phyloP scores from a whole-genome alignment of 2,888 invertebrate species.

The Drosophila heteroneura region DNA sequence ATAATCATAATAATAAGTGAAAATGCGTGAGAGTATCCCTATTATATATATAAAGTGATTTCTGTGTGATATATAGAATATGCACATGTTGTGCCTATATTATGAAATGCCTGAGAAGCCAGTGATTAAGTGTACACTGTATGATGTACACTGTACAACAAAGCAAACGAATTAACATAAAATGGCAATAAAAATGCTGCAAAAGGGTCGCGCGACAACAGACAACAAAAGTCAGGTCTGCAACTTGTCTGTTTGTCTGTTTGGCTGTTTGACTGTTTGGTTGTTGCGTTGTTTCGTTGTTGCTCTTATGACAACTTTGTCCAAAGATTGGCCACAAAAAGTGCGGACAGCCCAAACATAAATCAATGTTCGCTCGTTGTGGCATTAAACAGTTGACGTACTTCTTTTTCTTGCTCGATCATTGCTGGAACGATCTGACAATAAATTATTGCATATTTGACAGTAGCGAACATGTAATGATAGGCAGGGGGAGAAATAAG shows the following conservation, averaged over 20 bases:
- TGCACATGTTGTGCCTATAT: slow-evolving; percentile 34
- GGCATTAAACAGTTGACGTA: slow-evolving; percentile 62
- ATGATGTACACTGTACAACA: slow-evolving; percentile 12
- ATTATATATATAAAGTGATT: slow-evolving; percentile 9
- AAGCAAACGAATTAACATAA: slow-evolving; percentile 61
- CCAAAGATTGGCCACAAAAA: slow-evolving; percentile 65
- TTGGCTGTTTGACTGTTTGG: slow-evolving; percentile 4
- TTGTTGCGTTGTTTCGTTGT: slow-evolving; percentile 41
- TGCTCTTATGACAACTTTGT: slow-evolving; percentile 80
- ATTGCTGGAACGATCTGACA: slow-evolving; percentile 66
- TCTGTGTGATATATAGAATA: slow-evolving; percentile 35
- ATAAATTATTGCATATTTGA: slow-evolving; percentile 78
- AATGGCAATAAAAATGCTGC: slow-evolving; percentile 73
- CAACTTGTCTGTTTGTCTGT: slow-evolving; percentile 28
- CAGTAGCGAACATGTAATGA: slow-evolving; percentile 57
- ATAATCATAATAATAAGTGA: neutral
- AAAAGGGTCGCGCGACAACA: slow-evolving; percentile 57
- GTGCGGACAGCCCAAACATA: slow-evolving; percentile 68
- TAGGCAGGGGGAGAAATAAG: neutral
- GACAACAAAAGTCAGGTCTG: slow-evolving; percentile 14
- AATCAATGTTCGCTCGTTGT: slow-evolving; percentile 65
- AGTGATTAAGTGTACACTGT: slow-evolving; percentile 33
- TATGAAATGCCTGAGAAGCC: slow-evolving; percentile 27
- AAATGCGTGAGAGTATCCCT: neutral
- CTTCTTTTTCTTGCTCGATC: slow-evolving; percentile 45